Percentiles rank a stretch among this genome's conserved stretches.
phyloP scores from a whole-genome alignment of 1,140 invertebrate species.

The Drosophila guanche region DNA sequence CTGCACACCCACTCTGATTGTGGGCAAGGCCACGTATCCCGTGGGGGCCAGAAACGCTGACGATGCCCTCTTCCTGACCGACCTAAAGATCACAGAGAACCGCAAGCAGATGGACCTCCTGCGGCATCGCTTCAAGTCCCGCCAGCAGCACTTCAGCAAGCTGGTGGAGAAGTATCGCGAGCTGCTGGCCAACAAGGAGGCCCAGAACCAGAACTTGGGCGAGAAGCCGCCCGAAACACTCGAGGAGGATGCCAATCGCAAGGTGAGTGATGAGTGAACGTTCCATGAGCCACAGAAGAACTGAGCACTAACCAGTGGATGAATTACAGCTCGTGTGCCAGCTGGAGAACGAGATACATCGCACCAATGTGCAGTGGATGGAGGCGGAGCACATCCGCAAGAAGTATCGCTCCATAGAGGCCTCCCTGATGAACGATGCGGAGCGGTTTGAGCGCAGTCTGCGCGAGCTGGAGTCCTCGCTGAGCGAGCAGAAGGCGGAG shows the following conservation, averaged over 20 bases:
- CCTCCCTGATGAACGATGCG: constrained; percentile 88
- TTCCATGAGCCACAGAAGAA: neutral
- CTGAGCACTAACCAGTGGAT: neutral
- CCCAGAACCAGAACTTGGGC: constrained; percentile 80
- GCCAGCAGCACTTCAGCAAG: constrained; percentile 85
- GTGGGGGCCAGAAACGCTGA: constrained; percentile 84
- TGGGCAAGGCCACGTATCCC: constrained; percentile 76
- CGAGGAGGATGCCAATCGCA: constrained; percentile 83
- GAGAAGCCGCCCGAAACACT: constrained; percentile 84
- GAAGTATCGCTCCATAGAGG: constrained; percentile 89
- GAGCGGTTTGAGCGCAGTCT: constrained; percentile 90
- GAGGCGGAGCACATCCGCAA: constrained; percentile 91
- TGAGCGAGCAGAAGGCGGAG: constrained; percentile 88
- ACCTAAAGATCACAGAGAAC: constrained; percentile 90
- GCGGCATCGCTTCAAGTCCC: constrained; percentile 87
- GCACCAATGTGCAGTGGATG: constrained; percentile 90
- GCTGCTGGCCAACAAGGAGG: constrained; percentile 83
- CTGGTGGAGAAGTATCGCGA: constrained; percentile 86
- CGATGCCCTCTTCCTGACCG: constrained; percentile 86
- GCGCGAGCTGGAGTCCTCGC: constrained; percentile 87
- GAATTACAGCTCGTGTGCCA: constrained; percentile 86
- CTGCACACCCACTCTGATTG: constrained; percentile 67
- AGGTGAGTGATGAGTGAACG: constrained; percentile 45
- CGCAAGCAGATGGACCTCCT: constrained; percentile 90
- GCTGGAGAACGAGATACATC: constrained; percentile 90